A percentile compares a stretch with the other conserved stretches of the same genome.
Evolutionary conservation across 2,888 invertebrate genomes (phyloP).

Genomic region (Quadroppia sp.): DNA sequence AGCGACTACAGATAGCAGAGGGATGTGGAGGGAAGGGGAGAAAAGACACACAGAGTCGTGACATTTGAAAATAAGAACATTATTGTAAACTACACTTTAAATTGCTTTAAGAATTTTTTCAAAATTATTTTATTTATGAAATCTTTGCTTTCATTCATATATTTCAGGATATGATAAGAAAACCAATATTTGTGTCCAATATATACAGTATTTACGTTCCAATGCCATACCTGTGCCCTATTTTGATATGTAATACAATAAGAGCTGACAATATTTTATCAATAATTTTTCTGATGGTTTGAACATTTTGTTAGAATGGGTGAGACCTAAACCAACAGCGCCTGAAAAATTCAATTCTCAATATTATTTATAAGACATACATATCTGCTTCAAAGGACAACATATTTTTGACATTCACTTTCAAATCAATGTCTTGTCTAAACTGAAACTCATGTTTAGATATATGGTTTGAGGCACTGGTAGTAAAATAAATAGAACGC

Average conservation of each 20-base stretch:
- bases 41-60: background rate
- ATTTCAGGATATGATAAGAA: no score
- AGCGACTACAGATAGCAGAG: background rate
- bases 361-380: conserved; percentile 3
- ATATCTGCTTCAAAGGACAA: background rate
- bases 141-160: no score
- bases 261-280: no score
- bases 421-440: background rate
- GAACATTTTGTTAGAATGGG: no score
- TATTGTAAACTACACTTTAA: background rate
- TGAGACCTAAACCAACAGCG: no score
- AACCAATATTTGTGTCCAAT: no score
- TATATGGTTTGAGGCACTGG: background rate
- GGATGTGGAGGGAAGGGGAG: background rate
- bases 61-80: conserved; percentile 1
- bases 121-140: background rate
- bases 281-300: no score
- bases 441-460: background rate
- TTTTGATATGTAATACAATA: no score
- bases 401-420: background rate
- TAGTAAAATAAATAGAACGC: conserved; percentile 11
- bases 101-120: background rate
- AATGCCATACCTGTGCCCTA: no score
- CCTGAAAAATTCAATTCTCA: no score
- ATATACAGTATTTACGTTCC: no score